Evolutionary conservation across 2,888 invertebrate genomes (phyloP).

Genomic region (Pherbina coryleti): DNA sequence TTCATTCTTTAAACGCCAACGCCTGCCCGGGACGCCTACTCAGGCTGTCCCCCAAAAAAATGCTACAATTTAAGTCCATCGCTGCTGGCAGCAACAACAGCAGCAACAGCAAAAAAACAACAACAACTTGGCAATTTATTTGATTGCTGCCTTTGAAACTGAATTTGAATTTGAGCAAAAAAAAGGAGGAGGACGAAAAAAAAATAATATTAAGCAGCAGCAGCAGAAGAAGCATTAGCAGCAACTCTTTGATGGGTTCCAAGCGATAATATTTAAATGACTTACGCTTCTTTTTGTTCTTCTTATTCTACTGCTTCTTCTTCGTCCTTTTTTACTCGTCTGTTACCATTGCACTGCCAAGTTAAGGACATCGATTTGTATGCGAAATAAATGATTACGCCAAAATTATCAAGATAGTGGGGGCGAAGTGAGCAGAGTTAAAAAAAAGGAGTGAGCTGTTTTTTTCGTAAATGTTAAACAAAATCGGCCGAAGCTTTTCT

Average conservation of each 20-base stretch:
- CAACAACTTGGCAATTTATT: conserved; percentile 1
- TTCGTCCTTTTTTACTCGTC: background rate
- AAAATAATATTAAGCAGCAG: background rate
- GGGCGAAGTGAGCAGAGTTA: background rate
- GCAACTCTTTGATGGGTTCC: background rate
- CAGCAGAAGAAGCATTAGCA: background rate
- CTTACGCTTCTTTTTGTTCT: background rate
- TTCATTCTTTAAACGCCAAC: too few relatives aligned
- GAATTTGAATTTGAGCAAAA: background rate
- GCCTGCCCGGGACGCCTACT: too few relatives aligned
- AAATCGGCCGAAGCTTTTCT: background rate
- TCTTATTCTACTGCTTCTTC: background rate
- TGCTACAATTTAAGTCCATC: too few relatives aligned
- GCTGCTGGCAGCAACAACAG: background rate
- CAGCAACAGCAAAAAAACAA: background rate
- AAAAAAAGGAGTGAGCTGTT: background rate
- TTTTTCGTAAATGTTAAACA: background rate
- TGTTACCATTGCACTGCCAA: background rate
- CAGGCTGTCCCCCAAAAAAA: too few relatives aligned
- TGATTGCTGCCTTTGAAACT: conserved; percentile 2
- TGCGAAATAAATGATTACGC: background rate
- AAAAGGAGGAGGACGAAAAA: background rate
- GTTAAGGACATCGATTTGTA: background rate
- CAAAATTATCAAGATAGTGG: background rate
- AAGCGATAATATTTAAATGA: background rate